Base-by-base conservation (phyloP, 2,888 invertebrate species). In the Poecilus cupreus region DNA sequence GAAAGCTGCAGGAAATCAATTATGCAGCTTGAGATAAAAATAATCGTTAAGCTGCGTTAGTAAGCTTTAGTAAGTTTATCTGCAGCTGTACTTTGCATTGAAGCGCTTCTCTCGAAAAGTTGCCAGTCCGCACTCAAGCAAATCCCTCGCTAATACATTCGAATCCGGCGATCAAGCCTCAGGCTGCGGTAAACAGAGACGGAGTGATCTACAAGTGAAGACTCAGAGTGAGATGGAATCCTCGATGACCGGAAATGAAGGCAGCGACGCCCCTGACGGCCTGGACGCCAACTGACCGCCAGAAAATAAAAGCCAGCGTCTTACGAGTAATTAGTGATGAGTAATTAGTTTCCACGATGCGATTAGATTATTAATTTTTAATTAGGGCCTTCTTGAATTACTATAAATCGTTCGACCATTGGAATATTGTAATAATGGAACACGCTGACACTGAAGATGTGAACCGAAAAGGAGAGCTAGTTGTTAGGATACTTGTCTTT, bases 181-280 rank as follows among this genome's bases (percentile, higher is more conserved):
- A 51, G 13, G 51, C 51, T 51, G 13, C 51, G 11, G 8, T 13
- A 8, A 24, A 60, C 60, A 72, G 46, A 72, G 32, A 60, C 3
- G 26, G 60, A 18, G 16, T 8, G 10, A 37, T 16, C 18, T 26
- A 10, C 13, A n/a, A 43, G 13, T 43, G 43, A 43, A n/a, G 43
- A 43, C 3, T 11, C 2, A 5, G 49, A 24, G 5, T 5, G 49
- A 72, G 72, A 49, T 46, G 13, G 72, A 49, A 22, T 13, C 11
- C 43, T n/a, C 20, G 49, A 49, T 75, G 51, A 75, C 75, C 75
- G 75, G 75, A 75, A 75, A 75, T 75, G 32, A 75, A 51, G 32
- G 51, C 18, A 51, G 75, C 24, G 20, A 13, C 54, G 32, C 43
- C 11, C 5, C 32, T 24, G 32, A 51, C 37, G 32, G 26, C 32